Base-by-base conservation (phyloP, 2,888 invertebrate genomes). In the Cephus nigrinus region DNA sequence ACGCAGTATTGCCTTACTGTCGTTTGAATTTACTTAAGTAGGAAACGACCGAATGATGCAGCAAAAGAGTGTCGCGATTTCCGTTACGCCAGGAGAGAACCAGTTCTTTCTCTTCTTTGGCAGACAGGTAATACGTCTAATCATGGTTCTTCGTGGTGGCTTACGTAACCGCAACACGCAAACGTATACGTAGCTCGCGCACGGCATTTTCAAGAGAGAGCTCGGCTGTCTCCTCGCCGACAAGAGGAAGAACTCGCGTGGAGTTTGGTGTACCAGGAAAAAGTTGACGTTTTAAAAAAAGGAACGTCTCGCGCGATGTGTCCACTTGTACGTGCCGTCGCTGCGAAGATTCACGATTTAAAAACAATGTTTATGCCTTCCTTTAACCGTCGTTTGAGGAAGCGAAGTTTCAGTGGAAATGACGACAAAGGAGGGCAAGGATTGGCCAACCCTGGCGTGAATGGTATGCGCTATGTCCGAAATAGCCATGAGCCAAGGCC, bases 401-500 rank as follows among this genome's bases (percentile, higher is more conserved):
- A 40, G 5, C 40, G 4, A 15, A 40, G 15, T 40, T 36, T 40
- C 40, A 15, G 40, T 40, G 40, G 15, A 40, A 40, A 40, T 40
- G 1, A 15, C 15, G 40, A 40, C 40, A 40, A 40, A 15, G 40
- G 15, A 40, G 40, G 40, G 40, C 40, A 35, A 73, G 76, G 30
- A 72, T n/a, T 68, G 30, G 35, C 35, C 40, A 75, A 71, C 78
- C 76, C 74, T 74, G 78, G 68, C 74, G 74, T 68, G 72, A 76
- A 76, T 74, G 74, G 76, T 31, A 31, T 69, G 69, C 36, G 73
- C n/a, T 75, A 68, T 68, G 73, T 77, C 76, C 69, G 77, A 77
- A 79, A 78, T 77, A 72, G 86, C 84, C 84, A 80, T 84, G 87
- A 86, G 82, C 85, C 89, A 89, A 90, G 90, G 90, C 82, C 85